Percentiles rank a stretch among this genome's conserved stretches.
phyloP scores from a whole-genome alignment of 1,140 invertebrate genomes.

The Sinonovacula constricta region DNA sequence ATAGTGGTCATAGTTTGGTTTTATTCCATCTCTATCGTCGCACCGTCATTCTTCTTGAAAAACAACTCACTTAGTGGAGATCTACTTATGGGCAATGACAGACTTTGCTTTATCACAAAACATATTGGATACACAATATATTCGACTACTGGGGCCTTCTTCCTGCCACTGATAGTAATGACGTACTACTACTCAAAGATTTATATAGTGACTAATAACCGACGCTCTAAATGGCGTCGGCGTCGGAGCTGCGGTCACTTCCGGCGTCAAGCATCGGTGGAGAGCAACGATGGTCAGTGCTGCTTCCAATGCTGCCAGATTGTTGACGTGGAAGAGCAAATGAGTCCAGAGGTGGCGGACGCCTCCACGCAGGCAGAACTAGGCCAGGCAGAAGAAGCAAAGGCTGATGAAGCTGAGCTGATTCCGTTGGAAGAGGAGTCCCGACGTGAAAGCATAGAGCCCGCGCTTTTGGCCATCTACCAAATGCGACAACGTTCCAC shows the following conservation, averaged over 20 bases:
- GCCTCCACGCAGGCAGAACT: conserved; percentile 15
- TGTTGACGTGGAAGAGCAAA: background rate
- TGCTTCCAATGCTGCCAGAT: background rate
- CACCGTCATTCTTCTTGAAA: conserved; percentile 86
- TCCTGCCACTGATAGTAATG: conserved; percentile 78
- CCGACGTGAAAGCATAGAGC: conserved; percentile 36
- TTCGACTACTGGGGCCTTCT: conserved; percentile 78
- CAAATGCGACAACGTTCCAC: conserved; percentile 44
- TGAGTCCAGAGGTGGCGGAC: no score
- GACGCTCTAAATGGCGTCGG: conserved; percentile 72
- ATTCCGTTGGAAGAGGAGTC: background rate
- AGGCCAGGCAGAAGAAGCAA: conserved; percentile 8
- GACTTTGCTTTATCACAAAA: conserved; percentile 68
- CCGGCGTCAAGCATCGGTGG: background rate
- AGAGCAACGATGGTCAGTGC: background rate
- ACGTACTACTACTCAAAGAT: conserved; percentile 78
- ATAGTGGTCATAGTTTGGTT: conserved; percentile 95
- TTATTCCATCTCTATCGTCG: conserved; percentile 92
- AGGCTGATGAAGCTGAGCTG: background rate
- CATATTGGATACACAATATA: conserved; percentile 78
- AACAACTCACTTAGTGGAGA: background rate
- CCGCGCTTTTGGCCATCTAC: conserved; percentile 36
- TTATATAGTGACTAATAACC: conserved; percentile 75
- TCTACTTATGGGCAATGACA: background rate
- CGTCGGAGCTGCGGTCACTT: conserved; percentile 57